Base-by-base conservation (phyloP, 1,140 invertebrate species). In the Spodoptera litura region DNA sequence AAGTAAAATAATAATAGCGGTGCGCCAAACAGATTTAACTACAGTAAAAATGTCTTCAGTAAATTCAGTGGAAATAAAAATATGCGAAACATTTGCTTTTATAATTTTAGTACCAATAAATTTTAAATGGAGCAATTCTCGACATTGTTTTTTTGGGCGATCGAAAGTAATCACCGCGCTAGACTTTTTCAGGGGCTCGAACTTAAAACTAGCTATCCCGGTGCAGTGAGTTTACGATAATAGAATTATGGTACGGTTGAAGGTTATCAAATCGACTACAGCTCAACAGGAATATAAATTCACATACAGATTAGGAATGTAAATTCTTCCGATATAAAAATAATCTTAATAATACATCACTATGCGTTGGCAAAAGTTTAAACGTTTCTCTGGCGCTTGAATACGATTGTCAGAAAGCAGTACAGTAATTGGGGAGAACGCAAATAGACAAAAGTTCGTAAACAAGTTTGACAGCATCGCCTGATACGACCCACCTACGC, bases 401-500 rank as follows among this genome's bases (percentile, higher is more conserved):
- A 62, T 76, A 62, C 59, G 64, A 76, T 80, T 81, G 80, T 84
- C 79, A 82, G 81, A 80, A 77, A 78, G 38, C 73, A 79, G 68
- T 70, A 68, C 78, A 79, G 64, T 81, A 81, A 81, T 79, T 55
- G 71, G 56, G 68, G 58, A 77, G 80, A 56, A 84, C 83, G 78
- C 81, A 86, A 87, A 88, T 86, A 88, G 84, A 89, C 76, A 84
- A 82, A 84, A 80, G 55, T 77, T 81, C 75, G 88, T 90, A 91
- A 91, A 91, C 90, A 91, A 87, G 86, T 85, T 83, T 87, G 85
- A 88, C 86, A 89, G 83, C 78, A 77, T 79, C 82, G 87, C 78
- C 85, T 85, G 84, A 80, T 84, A 85, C 85, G 79, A 78, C 64
- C 78, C 78, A 77, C 87, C 88, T 83, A 91, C 89, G 89, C 87